Evolutionary conservation across 2,888 invertebrate species (phyloP).

Genomic region (Amitus sp.): DNA sequence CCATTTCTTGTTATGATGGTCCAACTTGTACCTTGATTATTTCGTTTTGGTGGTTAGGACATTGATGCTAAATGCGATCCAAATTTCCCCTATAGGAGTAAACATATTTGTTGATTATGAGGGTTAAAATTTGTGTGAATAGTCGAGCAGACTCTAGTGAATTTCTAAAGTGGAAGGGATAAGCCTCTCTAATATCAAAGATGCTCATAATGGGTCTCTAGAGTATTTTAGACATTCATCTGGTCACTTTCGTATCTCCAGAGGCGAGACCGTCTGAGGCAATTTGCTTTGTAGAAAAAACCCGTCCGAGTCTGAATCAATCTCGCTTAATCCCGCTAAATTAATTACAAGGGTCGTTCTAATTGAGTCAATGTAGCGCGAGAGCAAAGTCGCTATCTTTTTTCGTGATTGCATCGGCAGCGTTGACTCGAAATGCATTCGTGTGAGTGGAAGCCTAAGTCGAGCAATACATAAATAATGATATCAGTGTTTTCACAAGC

Average conservation of each 20-base stretch:
- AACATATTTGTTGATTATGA: too few species aligned
- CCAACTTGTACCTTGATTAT: too few species aligned
- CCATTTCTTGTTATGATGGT: too few species aligned
- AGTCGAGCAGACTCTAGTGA: too few species aligned
- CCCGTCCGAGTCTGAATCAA: not conserved
- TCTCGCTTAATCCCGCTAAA: constrained; percentile 2
- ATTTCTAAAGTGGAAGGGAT: too few species aligned
- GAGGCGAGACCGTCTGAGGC: not conserved
- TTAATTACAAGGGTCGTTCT: constrained; percentile 33
- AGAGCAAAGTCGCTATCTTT: constrained; percentile 20
- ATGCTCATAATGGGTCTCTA: not conserved
- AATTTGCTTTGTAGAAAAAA: not conserved
- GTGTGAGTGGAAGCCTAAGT: constrained; percentile 34
- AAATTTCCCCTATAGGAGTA: too few species aligned
- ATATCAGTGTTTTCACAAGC: constrained; percentile 61
- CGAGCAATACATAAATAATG: constrained; percentile 62
- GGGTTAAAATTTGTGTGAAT: too few species aligned
- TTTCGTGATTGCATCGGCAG: constrained; percentile 8
- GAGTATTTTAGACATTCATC: not conserved
- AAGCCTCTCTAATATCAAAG: too few species aligned
- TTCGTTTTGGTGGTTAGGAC: too few species aligned
- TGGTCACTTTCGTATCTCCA: not conserved
- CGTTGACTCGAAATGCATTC: constrained; percentile 26
- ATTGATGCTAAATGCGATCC: too few species aligned
- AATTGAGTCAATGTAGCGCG: constrained; percentile 31